These are phyloP conservation scores for Corythornis cristatus DNA, from an alignment of 2,113 vertebrate genomes.

Conservation along the genomic window DNA sequence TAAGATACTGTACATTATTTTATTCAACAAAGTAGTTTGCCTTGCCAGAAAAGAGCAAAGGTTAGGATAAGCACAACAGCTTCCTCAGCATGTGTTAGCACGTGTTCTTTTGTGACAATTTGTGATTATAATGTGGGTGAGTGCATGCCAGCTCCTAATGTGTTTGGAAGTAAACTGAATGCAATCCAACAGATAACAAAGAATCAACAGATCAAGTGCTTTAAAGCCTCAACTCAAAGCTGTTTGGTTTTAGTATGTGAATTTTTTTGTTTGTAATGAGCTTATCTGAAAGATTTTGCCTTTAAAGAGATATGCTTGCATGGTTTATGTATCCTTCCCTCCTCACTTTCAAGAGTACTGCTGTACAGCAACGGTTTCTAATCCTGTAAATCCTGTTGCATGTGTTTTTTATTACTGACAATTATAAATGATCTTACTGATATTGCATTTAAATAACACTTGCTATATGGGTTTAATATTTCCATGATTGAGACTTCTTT, in stretches of 20 bases:
- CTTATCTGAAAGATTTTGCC: background rate
- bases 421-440: background rate
- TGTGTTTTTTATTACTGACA: background rate
- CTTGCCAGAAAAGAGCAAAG: background rate
- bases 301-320: background rate
- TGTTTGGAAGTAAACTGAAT: background rate
- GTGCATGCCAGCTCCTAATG: background rate
- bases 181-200: background rate
- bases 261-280: background rate
- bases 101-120: background rate
- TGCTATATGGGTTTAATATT: background rate
- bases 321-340: background rate
- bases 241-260: background rate
- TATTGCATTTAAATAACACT: background rate
- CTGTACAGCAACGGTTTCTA: background rate
- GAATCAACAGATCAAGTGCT: background rate
- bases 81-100: background rate
- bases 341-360: background rate
- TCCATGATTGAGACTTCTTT: background rate
- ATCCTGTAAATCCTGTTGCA: background rate
- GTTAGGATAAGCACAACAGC: background rate
- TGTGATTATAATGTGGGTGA: background rate
- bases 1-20: background rate
- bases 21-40: background rate
- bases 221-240: background rate